Conservation (phyloP, 1,140 invertebrate species). For the Adelges cooleyi region DNA sequence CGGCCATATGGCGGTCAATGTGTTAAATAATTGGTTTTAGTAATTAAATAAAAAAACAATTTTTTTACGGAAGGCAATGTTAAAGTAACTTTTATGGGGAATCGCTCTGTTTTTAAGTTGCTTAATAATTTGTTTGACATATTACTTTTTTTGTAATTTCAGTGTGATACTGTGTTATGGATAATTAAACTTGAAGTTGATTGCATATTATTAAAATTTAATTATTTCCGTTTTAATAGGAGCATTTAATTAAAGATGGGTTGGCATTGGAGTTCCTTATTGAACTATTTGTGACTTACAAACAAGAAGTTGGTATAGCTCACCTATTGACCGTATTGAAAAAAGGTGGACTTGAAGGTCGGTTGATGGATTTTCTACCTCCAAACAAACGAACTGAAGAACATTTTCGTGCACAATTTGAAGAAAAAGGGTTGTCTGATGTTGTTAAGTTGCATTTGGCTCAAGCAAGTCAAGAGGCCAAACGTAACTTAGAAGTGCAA, state of each 20-base stretch:
- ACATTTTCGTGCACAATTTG: conserved; percentile 71
- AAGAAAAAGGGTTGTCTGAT: conserved; percentile 70
- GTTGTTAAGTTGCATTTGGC: conserved; percentile 82
- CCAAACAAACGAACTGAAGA: conserved; percentile 84
- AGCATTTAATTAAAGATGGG: conserved; percentile 91
- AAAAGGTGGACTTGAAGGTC: conserved; percentile 76
- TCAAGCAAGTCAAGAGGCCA: conserved; percentile 71
- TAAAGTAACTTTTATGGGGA: too few species aligned
- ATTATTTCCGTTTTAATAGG: conserved; percentile 40
- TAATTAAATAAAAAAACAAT: too few species aligned
- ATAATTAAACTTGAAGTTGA: too few species aligned
- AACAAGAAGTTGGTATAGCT: conserved; percentile 76
- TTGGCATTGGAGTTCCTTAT: conserved; percentile 84
- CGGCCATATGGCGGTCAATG: too few species aligned
- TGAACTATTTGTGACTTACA: conserved; percentile 82
- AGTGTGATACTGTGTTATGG: too few species aligned
- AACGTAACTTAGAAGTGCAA: conserved; percentile 61
- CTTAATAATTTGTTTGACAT: too few species aligned
- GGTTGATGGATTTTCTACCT: conserved; percentile 84
- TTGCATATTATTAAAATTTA: not conserved
- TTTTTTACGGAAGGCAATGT: too few species aligned
- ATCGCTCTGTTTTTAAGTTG: too few species aligned
- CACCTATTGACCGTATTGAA: conserved; percentile 77
- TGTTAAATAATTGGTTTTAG: too few species aligned
- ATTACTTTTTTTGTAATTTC: too few species aligned